These are phyloP conservation scores for cat (Felis catus) DNA, from an alignment of 2,113 vertebrate genomes.

Conservation along the genomic window F.catus_Fca126_mat1.0 CM031418.1:66750001-66750500, in stretches of 20 bases:
- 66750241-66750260: neutral
- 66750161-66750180: neutral
- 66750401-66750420: no score
- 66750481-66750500: no score
- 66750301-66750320: neutral
- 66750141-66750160: neutral
- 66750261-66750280: neutral
- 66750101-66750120: neutral
- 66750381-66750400: no score
- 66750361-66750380: no score
- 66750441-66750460: no score
- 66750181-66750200: neutral
- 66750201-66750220: neutral
- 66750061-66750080: neutral
- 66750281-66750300: neutral
- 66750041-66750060: neutral
- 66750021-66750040: neutral
- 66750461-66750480: no score
- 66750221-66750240: neutral
- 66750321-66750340: neutral
- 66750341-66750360: no score
- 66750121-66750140: neutral
- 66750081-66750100: no score
- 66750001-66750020: neutral
- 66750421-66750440: no score